Percentiles rank a stretch among this genome's conserved stretches.
These are phyloP conservation scores for Rhinichthys klamathensis DNA, from an alignment of 2,113 vertebrate species.

Conservation along the genomic window DNA sequence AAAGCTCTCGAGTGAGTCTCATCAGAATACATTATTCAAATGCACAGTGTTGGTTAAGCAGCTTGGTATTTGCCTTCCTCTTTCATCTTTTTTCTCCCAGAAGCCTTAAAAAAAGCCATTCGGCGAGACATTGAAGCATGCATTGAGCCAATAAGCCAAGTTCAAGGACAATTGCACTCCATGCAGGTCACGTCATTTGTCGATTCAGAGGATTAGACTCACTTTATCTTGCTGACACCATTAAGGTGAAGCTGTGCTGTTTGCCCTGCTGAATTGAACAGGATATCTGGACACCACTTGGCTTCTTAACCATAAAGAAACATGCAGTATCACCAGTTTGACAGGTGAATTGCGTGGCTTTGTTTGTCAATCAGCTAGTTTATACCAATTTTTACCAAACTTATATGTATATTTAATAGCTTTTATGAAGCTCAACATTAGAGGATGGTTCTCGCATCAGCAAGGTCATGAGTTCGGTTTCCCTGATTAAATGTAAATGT, in stretches of 20 bases:
- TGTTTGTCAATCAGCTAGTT: not conserved
- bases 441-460: too few relatives aligned
- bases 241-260: not conserved
- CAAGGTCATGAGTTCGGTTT: too few relatives aligned
- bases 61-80: constrained; percentile 1
- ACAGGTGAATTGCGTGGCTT: not conserved
- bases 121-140: constrained; percentile 8
- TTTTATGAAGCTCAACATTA: too few relatives aligned
- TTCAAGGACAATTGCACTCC: constrained; percentile 17
- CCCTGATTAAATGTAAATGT: too few relatives aligned
- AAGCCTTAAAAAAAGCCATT: constrained; percentile 29
- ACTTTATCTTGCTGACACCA: constrained; percentile 13
- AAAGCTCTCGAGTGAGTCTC: constrained; percentile 26
- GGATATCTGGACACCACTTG: not conserved
- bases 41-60: constrained; percentile 37
- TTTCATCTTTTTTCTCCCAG: constrained; percentile 5
- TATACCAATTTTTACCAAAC: too few relatives aligned
- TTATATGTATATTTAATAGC: too few relatives aligned
- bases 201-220: constrained; percentile 12
- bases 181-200: constrained; percentile 28
- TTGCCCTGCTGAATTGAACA: not conserved
- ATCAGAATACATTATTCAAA: constrained; percentile 55
- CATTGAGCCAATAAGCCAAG: constrained; percentile 11
- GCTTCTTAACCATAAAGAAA: not conserved
- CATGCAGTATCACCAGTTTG: not conserved